Percentiles rank a stretch among this genome's conserved stretches.
These are phyloP conservation scores for Melanotaenia parkinsoni DNA, from an alignment of 2,797 vertebrate species.

Conservation along the genomic window DNA sequence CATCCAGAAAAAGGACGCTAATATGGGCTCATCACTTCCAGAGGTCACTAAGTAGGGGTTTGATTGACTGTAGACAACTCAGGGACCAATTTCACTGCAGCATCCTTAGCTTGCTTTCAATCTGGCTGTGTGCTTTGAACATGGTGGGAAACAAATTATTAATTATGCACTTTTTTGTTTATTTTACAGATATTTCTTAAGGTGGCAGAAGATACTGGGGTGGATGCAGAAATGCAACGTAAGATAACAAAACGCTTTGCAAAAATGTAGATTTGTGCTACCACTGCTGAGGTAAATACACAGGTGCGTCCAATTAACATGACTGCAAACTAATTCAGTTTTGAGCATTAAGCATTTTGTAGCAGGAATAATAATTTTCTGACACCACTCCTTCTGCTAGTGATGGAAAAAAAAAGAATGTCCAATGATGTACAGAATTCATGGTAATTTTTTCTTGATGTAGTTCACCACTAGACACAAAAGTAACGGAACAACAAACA, in stretches of 20 bases:
- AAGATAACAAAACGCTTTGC: constrained; percentile 31
- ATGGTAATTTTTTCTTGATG: not conserved
- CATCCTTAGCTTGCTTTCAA: not conserved
- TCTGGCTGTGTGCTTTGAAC: not conserved
- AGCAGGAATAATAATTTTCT: not conserved
- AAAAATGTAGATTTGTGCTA: not conserved
- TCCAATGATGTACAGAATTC: not conserved
- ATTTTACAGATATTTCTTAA: constrained; percentile 92
- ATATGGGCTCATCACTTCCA: not conserved
- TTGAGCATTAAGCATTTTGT: not conserved
- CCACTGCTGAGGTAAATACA: not conserved
- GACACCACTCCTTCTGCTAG: not conserved
- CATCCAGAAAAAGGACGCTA: not conserved
- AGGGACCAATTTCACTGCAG: not conserved
- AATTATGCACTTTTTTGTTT: constrained; percentile 7
- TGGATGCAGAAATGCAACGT: constrained; percentile 91
- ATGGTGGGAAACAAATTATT: not conserved
- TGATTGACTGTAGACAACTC: not conserved
- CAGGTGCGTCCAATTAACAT: not conserved
- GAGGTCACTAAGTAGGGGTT: constrained; percentile 39
- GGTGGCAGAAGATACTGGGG: constrained; percentile 93
- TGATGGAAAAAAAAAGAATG: not conserved
- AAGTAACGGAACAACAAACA: not conserved
- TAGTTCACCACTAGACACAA: not conserved
- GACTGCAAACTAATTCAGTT: not conserved